phyloP scores from a whole-genome alignment of 2,113 vertebrate genomes.

The Serilophus lunatus region DNA sequence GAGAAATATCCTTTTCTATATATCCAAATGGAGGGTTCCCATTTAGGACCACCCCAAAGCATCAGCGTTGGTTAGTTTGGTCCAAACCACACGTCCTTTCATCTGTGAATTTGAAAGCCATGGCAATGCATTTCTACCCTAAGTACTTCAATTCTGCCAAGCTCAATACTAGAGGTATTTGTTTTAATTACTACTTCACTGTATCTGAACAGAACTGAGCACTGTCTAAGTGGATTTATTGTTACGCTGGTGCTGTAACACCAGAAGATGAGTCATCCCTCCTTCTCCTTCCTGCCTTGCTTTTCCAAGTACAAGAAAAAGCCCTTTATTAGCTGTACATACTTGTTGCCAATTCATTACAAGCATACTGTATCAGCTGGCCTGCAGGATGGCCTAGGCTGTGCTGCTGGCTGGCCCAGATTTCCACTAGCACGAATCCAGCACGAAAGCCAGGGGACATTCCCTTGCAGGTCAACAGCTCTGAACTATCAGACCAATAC shows the following conservation, averaged over 20 bases:
- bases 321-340: background rate
- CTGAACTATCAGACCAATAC: background rate
- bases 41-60: background rate
- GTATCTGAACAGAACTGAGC: background rate
- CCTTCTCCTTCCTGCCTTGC: background rate
- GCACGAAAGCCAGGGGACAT: background rate
- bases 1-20: background rate
- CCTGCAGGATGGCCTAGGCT: background rate
- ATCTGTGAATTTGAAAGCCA: background rate
- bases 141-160: background rate
- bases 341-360: background rate
- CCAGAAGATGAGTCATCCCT: background rate
- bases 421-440: background rate
- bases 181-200: background rate
- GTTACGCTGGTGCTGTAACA: background rate
- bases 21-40: background rate
- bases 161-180: background rate
- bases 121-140: background rate
- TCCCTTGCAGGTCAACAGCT: conserved; percentile 11
- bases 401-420: background rate
- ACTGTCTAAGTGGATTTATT: background rate
- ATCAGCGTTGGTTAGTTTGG: background rate
- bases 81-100: background rate
- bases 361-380: background rate
- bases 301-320: background rate